Base-by-base conservation (phyloP, 2,888 invertebrate genomes). In the Leptinotarsa rubiginosa region DNA sequence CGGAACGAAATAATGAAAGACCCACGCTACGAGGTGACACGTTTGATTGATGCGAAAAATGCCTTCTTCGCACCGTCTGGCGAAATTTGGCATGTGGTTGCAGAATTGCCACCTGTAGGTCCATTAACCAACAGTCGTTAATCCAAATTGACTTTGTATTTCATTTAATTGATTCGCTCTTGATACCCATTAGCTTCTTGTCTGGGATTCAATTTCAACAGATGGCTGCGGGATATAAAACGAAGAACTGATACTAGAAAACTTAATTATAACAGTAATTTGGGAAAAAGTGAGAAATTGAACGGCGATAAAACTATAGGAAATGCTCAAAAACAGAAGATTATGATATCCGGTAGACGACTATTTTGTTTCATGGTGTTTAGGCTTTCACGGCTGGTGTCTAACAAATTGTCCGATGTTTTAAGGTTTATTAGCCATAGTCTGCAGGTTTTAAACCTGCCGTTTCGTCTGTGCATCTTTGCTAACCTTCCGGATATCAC, bases 21-120 rank as follows among this genome's bases (percentile, higher is more conserved):
- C 72, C 66, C 65, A 66, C 73, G 66, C 77, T 54, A 47, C 68
- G 65, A 78, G 73, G 74, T 81, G 80, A 79, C 80, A 78, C 71
- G 65, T 72, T 77, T 81, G 81, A 81, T 81, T 80, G 80, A 81
- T 81, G 74, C 69, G 74, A 75, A 75, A 68, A 72, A 67, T 50
- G 65, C 67, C 65, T 73, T 50, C 68, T 72, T 62, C 67, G n/a
- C 64, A 69, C 70, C 47, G 50, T 68, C 69, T 65, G 72, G 75
- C 75, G 70, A 73, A 78, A 75, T 76, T 78, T 78, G 76, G 78
- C 77, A 73, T 73, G 76, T 70, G 75, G 67, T 54, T 65, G 68
- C 71, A 56, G 69, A 74, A 72, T 67, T 64, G 70, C 78, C 77
- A 78, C 76, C 78, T 78, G 78, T 78, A 76, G 76, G 72, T 69